A percentile compares a stretch with the other conserved stretches of the same genome.
phyloP scores from a whole-genome alignment of 2,113 vertebrate genomes.

The Trichomycterus rosablanca region DNA sequence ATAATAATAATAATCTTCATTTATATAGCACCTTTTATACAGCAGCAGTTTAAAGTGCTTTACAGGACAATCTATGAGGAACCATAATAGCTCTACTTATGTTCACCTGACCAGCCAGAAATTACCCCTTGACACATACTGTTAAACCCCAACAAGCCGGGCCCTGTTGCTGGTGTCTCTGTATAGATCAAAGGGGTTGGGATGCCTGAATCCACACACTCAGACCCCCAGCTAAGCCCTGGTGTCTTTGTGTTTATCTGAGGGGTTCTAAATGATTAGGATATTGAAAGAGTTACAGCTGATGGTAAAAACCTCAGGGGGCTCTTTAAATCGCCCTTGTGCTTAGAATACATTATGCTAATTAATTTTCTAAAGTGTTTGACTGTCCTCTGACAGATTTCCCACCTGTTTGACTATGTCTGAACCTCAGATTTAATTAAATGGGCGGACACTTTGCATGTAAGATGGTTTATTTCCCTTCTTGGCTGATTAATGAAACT shows the following conservation, averaged over 20 bases:
- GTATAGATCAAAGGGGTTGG: conserved; percentile 18
- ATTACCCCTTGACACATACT: too few relatives aligned
- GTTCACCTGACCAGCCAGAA: too few relatives aligned
- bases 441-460: conserved; percentile 67
- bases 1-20: too few relatives aligned
- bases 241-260: conserved; percentile 27
- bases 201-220: conserved; percentile 9
- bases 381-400: conserved; percentile 59
- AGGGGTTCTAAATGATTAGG: conserved; percentile 48
- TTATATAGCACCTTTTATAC: too few relatives aligned
- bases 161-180: conserved; percentile 1
- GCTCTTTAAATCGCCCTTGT: conserved; percentile 62
- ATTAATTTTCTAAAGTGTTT: conserved; percentile 60
- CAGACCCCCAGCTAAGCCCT: conserved; percentile 19
- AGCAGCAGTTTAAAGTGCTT: too few relatives aligned
- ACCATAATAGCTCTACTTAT: too few relatives aligned
- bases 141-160: too few relatives aligned
- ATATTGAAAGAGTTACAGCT: conserved; percentile 49
- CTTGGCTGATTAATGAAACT: conserved; percentile 58
- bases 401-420: conserved; percentile 48
- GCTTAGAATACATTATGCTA: conserved; percentile 66
- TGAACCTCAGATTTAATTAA: conserved; percentile 68
- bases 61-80: too few relatives aligned
- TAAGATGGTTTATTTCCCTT: conserved; percentile 59
- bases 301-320: conserved; percentile 45